These are phyloP conservation scores for Oxyruncus cristatus DNA, from an alignment of 2,113 vertebrate genomes.

Conservation along the genomic window DNA sequence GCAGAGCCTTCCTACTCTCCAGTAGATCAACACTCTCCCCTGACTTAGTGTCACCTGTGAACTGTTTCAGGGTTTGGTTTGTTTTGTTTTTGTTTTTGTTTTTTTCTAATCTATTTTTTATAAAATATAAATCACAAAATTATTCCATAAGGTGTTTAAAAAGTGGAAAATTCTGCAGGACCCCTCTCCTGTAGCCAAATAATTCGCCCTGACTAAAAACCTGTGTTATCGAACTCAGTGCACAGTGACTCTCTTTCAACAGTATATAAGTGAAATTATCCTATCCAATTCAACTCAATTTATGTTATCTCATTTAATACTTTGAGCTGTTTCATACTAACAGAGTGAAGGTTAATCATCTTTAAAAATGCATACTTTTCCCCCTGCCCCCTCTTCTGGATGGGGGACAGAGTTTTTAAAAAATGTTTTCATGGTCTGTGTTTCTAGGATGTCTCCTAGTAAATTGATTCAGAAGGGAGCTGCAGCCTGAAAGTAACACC, in stretches of 20 bases:
- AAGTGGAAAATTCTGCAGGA: neutral
- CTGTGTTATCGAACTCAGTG: neutral
- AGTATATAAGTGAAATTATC: neutral
- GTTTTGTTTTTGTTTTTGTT: neutral
- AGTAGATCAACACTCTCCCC: neutral
- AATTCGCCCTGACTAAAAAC: neutral
- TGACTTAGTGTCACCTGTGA: accelerated
- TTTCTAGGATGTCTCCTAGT: neutral
- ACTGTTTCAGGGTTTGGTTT: neutral
- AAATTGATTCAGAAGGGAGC: neutral
- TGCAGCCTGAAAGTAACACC: neutral
- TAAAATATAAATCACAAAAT: neutral
- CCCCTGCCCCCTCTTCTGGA: neutral
- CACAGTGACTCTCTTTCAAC: neutral
- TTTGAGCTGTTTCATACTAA: neutral
- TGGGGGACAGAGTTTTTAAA: neutral
- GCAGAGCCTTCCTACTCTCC: neutral
- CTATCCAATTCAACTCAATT: neutral
- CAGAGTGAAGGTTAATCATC: neutral
- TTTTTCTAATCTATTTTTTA: neutral
- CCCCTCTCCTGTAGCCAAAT: accelerated
- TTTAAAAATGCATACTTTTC: neutral
- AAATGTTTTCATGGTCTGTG: neutral
- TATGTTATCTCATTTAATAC: neutral
- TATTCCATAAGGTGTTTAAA: neutral